phyloP scores from a whole-genome alignment of 2,113 vertebrate species.

The Epinephelus cyanopodus region DNA sequence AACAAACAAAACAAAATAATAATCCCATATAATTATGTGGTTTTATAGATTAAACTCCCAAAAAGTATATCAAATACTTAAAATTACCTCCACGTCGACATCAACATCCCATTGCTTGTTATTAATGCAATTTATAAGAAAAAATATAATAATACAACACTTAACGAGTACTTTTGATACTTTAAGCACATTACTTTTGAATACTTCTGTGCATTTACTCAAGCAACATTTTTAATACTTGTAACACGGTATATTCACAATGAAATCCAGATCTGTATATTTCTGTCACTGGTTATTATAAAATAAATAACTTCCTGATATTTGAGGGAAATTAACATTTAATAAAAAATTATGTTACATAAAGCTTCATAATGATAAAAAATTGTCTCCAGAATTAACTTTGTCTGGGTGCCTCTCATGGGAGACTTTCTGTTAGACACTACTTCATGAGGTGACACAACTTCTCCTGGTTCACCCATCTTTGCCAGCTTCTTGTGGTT shows the following conservation, averaged over 20 bases:
- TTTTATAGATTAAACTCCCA: background rate
- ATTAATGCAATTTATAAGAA: too few species aligned
- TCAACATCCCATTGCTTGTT: background rate
- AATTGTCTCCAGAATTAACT: background rate
- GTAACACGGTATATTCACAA: too few species aligned
- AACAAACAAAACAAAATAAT: background rate
- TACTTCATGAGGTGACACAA: slow-evolving; percentile 5
- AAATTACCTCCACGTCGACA: background rate
- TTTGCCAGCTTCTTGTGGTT: slow-evolving; percentile 37
- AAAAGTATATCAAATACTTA: background rate
- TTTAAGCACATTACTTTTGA: background rate
- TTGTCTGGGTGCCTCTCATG: background rate
- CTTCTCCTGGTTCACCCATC: background rate
- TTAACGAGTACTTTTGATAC: background rate
- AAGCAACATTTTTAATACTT: background rate
- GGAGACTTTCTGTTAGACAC: background rate
- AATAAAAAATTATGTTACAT: background rate
- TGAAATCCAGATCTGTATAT: background rate
- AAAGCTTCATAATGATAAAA: background rate
- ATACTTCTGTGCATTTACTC: background rate
- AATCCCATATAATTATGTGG: background rate
- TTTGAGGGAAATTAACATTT: background rate
- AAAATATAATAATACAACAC: background rate
- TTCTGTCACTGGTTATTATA: background rate
- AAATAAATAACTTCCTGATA: background rate